Conservation (phyloP, 2,113 vertebrate genomes). For the Bubo blakistoni region DNA sequence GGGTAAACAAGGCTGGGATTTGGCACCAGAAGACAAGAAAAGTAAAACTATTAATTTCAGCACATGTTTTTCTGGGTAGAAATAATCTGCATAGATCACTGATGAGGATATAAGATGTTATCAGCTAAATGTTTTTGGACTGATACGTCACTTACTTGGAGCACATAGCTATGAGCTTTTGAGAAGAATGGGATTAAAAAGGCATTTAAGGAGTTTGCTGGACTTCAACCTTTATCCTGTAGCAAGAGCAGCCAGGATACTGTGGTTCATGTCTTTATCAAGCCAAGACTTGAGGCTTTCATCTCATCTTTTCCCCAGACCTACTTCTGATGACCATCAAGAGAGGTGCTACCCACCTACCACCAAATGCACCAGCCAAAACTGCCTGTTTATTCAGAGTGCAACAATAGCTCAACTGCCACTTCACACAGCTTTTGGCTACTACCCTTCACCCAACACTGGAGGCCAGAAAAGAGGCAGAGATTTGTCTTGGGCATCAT, state of each 20-base stretch:
- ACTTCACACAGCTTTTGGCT: background rate
- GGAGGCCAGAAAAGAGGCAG: background rate
- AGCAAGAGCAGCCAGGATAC: background rate
- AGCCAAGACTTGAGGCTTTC: background rate
- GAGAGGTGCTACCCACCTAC: too few relatives aligned
- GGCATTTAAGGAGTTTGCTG: background rate
- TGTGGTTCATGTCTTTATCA: background rate
- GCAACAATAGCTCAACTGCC: background rate
- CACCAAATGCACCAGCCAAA: background rate
- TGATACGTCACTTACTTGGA: background rate
- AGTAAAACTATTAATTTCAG: background rate
- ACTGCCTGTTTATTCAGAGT: background rate
- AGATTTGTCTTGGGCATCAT: background rate
- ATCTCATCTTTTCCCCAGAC: background rate
- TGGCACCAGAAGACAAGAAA: background rate
- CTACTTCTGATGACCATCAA: background rate
- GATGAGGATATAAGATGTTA: background rate
- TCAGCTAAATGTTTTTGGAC: background rate
- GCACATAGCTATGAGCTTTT: background rate
- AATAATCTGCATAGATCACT: background rate
- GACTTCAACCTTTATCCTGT: background rate
- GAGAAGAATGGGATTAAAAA: background rate
- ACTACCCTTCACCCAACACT: background rate
- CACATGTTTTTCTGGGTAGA: background rate
- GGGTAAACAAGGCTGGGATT: background rate